Percentiles rank a stretch among this genome's conserved stretches.
Evolutionary conservation across 2,888 invertebrate species (phyloP).

Genomic region (Microctonus brassicae): DNA sequence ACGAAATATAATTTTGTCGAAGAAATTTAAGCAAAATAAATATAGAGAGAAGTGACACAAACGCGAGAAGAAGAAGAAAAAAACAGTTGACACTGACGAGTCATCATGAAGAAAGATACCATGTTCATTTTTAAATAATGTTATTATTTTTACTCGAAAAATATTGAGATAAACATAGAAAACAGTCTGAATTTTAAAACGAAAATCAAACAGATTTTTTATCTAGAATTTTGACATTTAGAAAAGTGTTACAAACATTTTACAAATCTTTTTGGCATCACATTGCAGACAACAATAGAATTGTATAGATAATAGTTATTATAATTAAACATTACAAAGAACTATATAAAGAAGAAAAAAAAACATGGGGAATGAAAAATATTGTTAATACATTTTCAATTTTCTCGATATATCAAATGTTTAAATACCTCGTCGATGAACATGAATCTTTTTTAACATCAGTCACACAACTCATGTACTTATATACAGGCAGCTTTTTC

Average conservation of each 20-base stretch:
- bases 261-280: constrained; percentile 52
- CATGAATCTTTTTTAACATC: constrained; percentile 3
- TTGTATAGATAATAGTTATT: constrained; percentile 51
- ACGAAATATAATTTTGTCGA: background rate
- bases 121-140: constrained; percentile 33
- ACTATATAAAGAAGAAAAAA: background rate
- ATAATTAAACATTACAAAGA: constrained; percentile 46
- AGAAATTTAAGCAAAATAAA: background rate
- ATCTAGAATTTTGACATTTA: constrained; percentile 21
- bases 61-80: constrained; percentile 1
- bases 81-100: constrained; percentile 1
- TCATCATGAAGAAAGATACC: constrained; percentile 16
- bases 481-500: constrained; percentile 2
- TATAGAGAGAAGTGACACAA: background rate
- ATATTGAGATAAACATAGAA: constrained; percentile 22
- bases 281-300: constrained; percentile 48
- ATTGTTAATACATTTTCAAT: constrained; percentile 16
- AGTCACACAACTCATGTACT: background rate
- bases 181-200: constrained; percentile 51
- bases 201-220: constrained; percentile 50
- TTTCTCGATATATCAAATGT: background rate
- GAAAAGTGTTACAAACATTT: constrained; percentile 23
- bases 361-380: constrained; percentile 19
- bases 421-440: background rate
- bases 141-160: constrained; percentile 20